Conservation (phyloP, 2,888 invertebrate species). For the Volucella zonaria region DNA sequence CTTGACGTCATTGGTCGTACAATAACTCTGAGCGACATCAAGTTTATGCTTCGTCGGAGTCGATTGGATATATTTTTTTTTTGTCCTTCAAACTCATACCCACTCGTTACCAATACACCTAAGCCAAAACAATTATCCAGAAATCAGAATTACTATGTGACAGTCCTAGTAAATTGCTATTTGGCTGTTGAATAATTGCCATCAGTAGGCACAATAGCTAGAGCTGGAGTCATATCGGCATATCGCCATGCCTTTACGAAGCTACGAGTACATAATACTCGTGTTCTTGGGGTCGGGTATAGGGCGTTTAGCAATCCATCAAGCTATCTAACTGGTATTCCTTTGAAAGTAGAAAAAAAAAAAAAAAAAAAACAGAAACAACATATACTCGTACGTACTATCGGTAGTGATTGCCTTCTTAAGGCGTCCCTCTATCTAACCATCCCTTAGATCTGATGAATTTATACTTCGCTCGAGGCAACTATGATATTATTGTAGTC, state of each 20-base stretch:
- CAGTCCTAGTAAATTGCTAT: conserved; percentile 61
- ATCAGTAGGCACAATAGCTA: conserved; percentile 7
- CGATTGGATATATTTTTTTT: conserved; percentile 56
- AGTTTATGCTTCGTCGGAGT: conserved; percentile 53
- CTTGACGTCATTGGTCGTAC: conserved; percentile 47
- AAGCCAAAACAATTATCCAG: conserved; percentile 25
- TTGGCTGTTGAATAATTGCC: conserved; percentile 65
- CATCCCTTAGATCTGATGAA: conserved; percentile 28
- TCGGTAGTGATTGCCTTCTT: conserved; percentile 19
- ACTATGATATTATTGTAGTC: conserved; percentile 20
- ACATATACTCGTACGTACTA: too few species aligned
- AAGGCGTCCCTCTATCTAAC: not conserved
- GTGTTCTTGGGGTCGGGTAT: not conserved
- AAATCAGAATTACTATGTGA: conserved; percentile 42
- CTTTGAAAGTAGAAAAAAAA: not conserved
- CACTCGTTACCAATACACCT: not conserved
- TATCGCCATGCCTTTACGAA: conserved; percentile 4
- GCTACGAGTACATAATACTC: too few species aligned
- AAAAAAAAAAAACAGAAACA: conserved; percentile 9
- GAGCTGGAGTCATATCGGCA: not conserved
- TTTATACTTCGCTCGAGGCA: conserved; percentile 42
- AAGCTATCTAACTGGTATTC: conserved; percentile 26
- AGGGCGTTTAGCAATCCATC: conserved; percentile 62
- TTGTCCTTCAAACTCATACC: not conserved
- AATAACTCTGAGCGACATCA: conserved; percentile 54